These are phyloP conservation scores for Enteromius mattozi DNA, from an alignment of 2,797 vertebrate genomes.

Conservation along the genomic window DNA sequence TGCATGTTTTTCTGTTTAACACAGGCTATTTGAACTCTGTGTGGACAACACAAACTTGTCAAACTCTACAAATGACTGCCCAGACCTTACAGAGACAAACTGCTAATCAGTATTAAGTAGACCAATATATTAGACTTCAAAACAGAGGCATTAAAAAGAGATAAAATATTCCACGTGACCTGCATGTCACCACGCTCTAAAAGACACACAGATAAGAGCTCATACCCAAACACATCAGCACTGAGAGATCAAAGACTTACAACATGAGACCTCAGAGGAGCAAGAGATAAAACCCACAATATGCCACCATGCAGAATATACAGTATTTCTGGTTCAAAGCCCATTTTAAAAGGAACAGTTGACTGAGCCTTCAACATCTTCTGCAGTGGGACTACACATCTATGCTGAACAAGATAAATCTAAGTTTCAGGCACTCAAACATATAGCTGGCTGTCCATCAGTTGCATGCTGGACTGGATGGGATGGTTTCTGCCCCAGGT, in stretches of 20 bases:
- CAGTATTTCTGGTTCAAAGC: conserved; percentile 9
- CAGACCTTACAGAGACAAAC: neutral
- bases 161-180: conserved; percentile 14
- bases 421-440: conserved; percentile 60
- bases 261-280: conserved; percentile 27
- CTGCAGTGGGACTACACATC: neutral
- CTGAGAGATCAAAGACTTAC: conserved; percentile 48
- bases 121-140: neutral
- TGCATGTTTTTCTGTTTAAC: neutral
- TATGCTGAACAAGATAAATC: neutral
- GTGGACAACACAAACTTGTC: neutral
- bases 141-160: neutral
- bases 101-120: neutral
- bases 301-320: neutral
- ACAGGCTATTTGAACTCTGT: neutral
- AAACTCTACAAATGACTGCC: neutral
- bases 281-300: conserved; percentile 18
- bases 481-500: conserved; percentile 67
- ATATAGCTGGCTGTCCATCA: conserved; percentile 69
- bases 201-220: conserved; percentile 37
- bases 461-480: neutral
- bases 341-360: neutral
- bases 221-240: conserved; percentile 36
- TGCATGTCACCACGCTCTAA: conserved; percentile 8
- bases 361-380: neutral